Percentiles rank a stretch among this genome's conserved stretches.
Conservation (phyloP, 1,140 invertebrate species). For the Ceratosolen fusciceps region DNA sequence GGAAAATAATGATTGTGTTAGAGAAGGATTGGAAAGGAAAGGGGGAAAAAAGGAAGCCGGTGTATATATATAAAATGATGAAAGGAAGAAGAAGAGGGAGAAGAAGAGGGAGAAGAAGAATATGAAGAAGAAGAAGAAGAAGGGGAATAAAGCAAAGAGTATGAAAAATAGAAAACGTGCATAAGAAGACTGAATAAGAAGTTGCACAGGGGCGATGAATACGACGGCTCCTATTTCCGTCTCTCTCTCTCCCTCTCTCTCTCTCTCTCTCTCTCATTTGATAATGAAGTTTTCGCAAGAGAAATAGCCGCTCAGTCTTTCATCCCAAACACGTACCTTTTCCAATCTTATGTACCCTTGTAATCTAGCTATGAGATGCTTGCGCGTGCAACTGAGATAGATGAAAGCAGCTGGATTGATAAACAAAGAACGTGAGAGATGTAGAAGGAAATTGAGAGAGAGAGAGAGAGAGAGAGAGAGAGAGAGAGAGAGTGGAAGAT, state of each 20-base stretch:
- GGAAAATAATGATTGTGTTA: background rate
- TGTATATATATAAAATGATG: too few relatives aligned
- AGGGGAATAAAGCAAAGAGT: background rate
- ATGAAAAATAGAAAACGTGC: background rate
- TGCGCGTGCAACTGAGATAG: background rate
- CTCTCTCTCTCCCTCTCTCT: slow-evolving; percentile 12
- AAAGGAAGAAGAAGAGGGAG: background rate
- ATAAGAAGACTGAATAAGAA: slow-evolving; percentile 2
- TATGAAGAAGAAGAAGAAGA: background rate
- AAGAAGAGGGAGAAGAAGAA: background rate
- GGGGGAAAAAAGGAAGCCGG: background rate
- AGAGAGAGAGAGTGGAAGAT: background rate
- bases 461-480: background rate
- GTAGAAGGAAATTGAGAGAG: background rate
- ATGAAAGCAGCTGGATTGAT: background rate
- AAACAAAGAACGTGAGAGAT: background rate
- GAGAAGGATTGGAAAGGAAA: background rate
- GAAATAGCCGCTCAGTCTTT: slow-evolving; percentile 32
- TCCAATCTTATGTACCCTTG: slow-evolving; percentile 39
- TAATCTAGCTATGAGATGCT: slow-evolving; percentile 23
- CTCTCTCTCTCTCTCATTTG: background rate
- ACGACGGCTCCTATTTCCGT: background rate
- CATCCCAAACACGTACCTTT: slow-evolving; percentile 44
- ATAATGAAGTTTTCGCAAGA: slow-evolving; percentile 44
- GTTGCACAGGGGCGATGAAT: background rate